Evolutionary conservation across 2,797 vertebrate genomes (phyloP).

Genomic region (Tapirus indicus): DNA sequence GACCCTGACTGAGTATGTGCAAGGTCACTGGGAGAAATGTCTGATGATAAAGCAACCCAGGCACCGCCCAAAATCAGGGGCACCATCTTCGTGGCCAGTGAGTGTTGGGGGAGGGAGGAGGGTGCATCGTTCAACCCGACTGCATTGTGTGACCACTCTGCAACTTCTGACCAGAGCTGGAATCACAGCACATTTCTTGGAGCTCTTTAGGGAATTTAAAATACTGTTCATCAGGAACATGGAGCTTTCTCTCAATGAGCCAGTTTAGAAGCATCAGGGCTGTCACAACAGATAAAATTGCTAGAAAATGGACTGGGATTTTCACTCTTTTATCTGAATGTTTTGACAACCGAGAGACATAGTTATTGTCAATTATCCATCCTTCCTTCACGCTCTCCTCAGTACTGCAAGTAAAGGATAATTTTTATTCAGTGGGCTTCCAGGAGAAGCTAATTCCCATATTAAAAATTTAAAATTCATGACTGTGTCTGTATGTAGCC

Average conservation of each 20-base stretch:
- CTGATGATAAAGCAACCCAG: background rate
- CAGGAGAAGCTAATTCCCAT: background rate
- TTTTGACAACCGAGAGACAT: conserved; percentile 28
- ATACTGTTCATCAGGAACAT: background rate
- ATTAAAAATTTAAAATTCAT: conserved; percentile 21
- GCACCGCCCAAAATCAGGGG: background rate
- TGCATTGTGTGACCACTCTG: background rate
- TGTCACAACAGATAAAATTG: conserved; percentile 12
- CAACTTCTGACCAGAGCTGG: background rate
- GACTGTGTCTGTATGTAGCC: background rate
- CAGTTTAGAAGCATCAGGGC: background rate
- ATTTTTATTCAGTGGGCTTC: background rate
- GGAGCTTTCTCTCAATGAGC: background rate
- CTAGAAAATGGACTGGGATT: background rate
- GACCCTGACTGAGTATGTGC: background rate
- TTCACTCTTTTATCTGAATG: conserved; percentile 31
- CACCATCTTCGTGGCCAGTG: accelerated
- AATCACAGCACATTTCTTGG: accelerated
- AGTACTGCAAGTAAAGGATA: background rate
- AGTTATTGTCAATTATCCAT: conserved; percentile 39
- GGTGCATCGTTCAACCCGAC: accelerated
- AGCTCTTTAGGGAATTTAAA: background rate
- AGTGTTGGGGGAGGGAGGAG: accelerated
- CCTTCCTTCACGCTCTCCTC: conserved; percentile 5
- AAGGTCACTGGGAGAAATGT: background rate